Conservation (phyloP, 2,797 vertebrate species). For the Tenualosa thibaudeaui region DNA sequence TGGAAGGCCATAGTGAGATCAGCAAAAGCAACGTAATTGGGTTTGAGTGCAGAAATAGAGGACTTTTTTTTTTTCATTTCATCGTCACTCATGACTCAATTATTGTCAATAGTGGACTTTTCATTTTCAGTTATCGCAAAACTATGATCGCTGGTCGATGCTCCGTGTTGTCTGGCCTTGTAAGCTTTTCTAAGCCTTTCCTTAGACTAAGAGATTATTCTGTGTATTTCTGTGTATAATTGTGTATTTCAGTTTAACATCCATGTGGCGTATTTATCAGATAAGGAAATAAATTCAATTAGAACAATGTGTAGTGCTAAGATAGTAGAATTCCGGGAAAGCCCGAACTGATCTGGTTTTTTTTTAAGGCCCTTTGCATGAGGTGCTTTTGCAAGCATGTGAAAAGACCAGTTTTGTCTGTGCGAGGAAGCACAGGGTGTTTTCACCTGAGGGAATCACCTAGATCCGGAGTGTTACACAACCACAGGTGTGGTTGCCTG, state of each 20-base stretch:
- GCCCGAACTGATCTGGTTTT: neutral
- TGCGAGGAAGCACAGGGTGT: conserved; percentile 68
- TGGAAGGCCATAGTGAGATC: neutral
- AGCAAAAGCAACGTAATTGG: neutral
- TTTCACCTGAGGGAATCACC: conserved; percentile 73
- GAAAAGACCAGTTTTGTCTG: conserved; percentile 71
- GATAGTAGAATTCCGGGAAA: neutral
- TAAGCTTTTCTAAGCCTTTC: neutral
- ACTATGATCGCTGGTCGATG: neutral
- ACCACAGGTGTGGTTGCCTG: conserved; percentile 57
- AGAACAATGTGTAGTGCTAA: neutral
- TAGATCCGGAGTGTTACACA: conserved; percentile 67
- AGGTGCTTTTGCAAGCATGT: conserved; percentile 52
- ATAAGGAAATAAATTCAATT: neutral
- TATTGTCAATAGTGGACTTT: neutral
- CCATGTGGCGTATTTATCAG: neutral
- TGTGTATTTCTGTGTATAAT: neutral
- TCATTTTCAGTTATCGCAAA: neutral
- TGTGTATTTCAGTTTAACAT: neutral
- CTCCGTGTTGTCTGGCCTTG: neutral
- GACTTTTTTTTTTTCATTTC: too few relatives aligned
- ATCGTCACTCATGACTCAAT: too few relatives aligned
- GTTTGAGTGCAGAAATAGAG: neutral
- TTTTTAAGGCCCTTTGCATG: neutral
- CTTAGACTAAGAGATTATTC: neutral